A percentile compares a stretch with the other conserved stretches of the same genome.
Conservation (phyloP, 2,888 invertebrate species). For the Chorisops tibialis region DNA sequence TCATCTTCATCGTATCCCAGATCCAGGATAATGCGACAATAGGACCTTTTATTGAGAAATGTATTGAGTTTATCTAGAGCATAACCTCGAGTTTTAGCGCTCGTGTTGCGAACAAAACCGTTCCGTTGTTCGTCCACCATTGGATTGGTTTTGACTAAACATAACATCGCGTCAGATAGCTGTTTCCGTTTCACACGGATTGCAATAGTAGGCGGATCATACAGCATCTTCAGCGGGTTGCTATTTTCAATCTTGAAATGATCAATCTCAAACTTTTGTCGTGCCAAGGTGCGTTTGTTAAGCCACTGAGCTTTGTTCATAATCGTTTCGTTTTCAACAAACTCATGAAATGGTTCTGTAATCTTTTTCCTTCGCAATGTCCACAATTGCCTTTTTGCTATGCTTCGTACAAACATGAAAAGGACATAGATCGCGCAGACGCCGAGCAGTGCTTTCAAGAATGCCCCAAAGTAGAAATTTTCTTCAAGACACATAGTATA, state of each 20-base stretch:
- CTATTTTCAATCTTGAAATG: background rate
- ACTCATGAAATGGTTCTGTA: too few species aligned
- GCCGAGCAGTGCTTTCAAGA: conserved; percentile 6
- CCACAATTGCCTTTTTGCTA: background rate
- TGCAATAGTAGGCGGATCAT: conserved; percentile 1
- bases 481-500: conserved; percentile 19
- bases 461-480: conserved; percentile 6
- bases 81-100: background rate
- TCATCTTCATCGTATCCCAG: conserved; percentile 3
- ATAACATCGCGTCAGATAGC: background rate
- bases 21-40: conserved; percentile 4
- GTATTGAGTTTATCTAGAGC: conserved; percentile 5
- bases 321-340: background rate
- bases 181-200: conserved; percentile 4
- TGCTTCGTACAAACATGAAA: background rate
- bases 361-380: background rate
- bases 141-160: background rate
- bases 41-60: background rate
- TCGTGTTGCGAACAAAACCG: background rate
- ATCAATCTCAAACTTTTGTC: conserved; percentile 3
- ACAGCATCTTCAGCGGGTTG: background rate
- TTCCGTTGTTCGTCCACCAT: conserved; percentile 5
- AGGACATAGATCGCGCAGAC: background rate
- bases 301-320: background rate
- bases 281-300: background rate